Conservation (phyloP, 2,888 invertebrate genomes). For the Pseudanteris insignis region DNA sequence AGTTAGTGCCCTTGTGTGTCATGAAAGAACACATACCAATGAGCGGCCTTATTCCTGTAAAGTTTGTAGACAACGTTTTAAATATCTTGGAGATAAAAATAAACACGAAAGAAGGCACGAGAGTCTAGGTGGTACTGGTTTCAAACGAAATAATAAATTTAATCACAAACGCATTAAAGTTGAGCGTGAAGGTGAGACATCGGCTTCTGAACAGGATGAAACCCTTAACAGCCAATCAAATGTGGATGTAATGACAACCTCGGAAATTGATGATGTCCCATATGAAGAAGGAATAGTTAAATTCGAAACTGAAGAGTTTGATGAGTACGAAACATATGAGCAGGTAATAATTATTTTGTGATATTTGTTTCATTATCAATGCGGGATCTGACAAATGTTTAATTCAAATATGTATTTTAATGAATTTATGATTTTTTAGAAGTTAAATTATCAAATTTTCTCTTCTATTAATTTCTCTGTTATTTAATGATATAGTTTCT, state of each 20-base stretch:
- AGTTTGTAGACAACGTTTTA: slow-evolving; percentile 62
- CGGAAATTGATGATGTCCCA: slow-evolving; percentile 30
- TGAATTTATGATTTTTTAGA: too few species aligned
- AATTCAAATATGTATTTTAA: too few species aligned
- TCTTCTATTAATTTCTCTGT: too few species aligned
- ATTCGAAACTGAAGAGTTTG: slow-evolving; percentile 47
- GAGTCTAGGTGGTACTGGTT: slow-evolving; percentile 62
- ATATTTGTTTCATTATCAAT: neutral
- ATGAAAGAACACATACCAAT: slow-evolving; percentile 64
- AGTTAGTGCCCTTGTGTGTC: slow-evolving; percentile 64
- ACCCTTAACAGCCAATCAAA: slow-evolving; percentile 24
- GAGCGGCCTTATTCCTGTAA: slow-evolving; percentile 63
- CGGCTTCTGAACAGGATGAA: slow-evolving; percentile 55
- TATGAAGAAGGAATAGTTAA: slow-evolving; percentile 48
- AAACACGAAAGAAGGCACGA: slow-evolving; percentile 64
- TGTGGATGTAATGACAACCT: slow-evolving; percentile 14
- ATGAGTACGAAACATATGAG: slow-evolving; percentile 53
- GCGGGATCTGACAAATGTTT: too few species aligned
- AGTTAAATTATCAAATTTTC: too few species aligned
- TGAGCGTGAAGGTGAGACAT: slow-evolving; percentile 50
- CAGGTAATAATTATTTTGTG: too few species aligned
- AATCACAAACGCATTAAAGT: slow-evolving; percentile 48
- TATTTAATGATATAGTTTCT: too few species aligned
- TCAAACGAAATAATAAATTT: slow-evolving; percentile 61
- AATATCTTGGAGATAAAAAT: slow-evolving; percentile 64